A percentile compares a stretch with the other conserved stretches of the same genome.
These are phyloP conservation scores for Catharus minimus DNA, from an alignment of 2,113 vertebrate species.

Conservation along the genomic window DNA sequence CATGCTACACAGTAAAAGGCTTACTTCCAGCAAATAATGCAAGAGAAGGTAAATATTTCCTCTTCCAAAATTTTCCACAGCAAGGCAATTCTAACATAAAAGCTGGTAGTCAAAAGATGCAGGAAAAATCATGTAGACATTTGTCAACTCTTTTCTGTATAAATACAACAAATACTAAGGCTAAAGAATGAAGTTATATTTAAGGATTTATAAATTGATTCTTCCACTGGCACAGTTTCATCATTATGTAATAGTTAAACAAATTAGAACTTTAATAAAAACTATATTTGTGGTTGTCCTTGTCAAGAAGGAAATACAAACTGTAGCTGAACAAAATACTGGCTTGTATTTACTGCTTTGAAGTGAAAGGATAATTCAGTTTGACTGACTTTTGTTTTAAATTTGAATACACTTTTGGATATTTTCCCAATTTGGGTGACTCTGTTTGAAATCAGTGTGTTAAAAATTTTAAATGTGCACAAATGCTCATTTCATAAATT, in stretches of 20 bases:
- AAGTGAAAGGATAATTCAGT: not conserved
- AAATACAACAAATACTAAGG: not conserved
- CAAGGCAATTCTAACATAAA: not conserved
- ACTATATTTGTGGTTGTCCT: not conserved
- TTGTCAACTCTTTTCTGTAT: not conserved
- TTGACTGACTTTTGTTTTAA: not conserved
- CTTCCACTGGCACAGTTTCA: not conserved
- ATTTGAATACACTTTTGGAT: not conserved
- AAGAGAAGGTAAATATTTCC: not conserved
- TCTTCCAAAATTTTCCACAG: not conserved
- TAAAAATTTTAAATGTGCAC: not conserved
- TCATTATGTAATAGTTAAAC: constrained; percentile 1
- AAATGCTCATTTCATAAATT: not conserved
- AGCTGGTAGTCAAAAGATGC: constrained; percentile 28
- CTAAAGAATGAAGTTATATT: constrained; percentile 14
- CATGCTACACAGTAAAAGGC: not conserved
- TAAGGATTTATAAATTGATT: not conserved
- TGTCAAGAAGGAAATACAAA: not conserved
- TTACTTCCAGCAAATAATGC: not conserved
- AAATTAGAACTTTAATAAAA: not conserved
- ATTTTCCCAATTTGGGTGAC: not conserved
- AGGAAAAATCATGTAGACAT: not conserved
- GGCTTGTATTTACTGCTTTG: not conserved
- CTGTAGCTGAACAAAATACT: not conserved
- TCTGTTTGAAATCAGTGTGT: not conserved